phyloP scores from a whole-genome alignment of 92 coral and sea anemone species.

The Ricordea florida region DNA sequence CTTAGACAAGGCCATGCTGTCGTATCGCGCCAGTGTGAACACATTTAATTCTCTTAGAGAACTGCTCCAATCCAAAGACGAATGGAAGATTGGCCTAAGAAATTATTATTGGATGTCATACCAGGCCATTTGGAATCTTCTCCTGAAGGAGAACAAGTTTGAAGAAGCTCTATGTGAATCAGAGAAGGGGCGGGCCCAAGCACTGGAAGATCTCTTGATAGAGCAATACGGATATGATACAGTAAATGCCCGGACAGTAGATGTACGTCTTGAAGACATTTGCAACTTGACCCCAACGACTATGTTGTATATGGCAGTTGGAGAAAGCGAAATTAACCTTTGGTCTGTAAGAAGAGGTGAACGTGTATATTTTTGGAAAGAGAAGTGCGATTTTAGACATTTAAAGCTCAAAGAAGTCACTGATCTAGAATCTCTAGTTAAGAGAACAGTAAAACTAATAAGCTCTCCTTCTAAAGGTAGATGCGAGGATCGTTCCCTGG shows the following conservation, averaged over 20 bases:
- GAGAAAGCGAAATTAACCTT: too few species aligned
- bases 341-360: too few species aligned
- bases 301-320: too few species aligned
- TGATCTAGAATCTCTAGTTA: neutral
- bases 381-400: too few species aligned
- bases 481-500: neutral
- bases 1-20: too few species aligned
- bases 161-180: neutral
- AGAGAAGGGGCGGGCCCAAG: conserved; percentile 8
- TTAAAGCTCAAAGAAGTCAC: neutral
- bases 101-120: neutral
- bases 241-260: too few species aligned
- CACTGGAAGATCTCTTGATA: neutral
- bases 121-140: neutral
- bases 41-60: neutral
- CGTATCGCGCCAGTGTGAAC: neutral
- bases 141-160: neutral
- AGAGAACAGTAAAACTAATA: neutral
- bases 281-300: neutral
- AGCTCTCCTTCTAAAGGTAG: neutral
- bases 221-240: neutral
- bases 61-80: neutral
- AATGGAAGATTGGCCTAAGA: neutral
- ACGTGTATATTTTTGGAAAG: too few species aligned
- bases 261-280: neutral